Evolutionary conservation across 2,113 vertebrate genomes (phyloP).

Genomic region (Ciconia maguari): DNA sequence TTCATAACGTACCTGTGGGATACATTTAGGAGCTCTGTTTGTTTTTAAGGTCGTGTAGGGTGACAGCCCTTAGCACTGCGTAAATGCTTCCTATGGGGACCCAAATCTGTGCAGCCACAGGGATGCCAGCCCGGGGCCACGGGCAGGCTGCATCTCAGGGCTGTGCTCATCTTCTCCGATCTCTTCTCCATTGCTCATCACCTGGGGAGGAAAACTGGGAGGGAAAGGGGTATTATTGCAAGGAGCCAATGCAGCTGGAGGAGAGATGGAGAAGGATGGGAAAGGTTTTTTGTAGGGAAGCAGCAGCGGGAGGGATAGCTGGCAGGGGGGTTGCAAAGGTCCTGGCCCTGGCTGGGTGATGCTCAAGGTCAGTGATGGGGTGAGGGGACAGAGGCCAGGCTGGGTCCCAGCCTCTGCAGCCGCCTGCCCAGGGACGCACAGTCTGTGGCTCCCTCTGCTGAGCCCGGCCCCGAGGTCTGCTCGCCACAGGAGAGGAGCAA

Average conservation of each 20-base stretch:
- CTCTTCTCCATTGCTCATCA: too few relatives aligned
- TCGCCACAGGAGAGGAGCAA: accelerated
- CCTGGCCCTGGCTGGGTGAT: accelerated
- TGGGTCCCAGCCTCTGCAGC: not conserved
- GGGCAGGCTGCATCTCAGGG: too few relatives aligned
- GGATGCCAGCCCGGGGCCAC: not conserved
- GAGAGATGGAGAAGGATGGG: not conserved
- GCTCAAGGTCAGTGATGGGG: not conserved
- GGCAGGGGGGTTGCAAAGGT: not conserved
- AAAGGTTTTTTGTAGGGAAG: not conserved
- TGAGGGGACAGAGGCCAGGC: accelerated
- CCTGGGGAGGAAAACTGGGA: not conserved
- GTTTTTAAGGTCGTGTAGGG: accelerated
- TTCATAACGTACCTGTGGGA: accelerated
- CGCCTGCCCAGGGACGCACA: not conserved
- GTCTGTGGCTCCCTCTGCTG: constrained; percentile 65
- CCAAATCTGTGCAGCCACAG: accelerated
- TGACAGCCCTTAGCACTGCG: not conserved
- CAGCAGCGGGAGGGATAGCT: not conserved
- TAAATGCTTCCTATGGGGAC: accelerated
- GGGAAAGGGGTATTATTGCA: accelerated
- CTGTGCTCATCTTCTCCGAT: not conserved
- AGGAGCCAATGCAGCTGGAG: not conserved
- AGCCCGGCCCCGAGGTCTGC: not conserved
- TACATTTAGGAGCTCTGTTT: not conserved